Evolutionary conservation across 1,140 invertebrate species (phyloP).

Genomic region (Caenorhabditis remanei): DNA sequence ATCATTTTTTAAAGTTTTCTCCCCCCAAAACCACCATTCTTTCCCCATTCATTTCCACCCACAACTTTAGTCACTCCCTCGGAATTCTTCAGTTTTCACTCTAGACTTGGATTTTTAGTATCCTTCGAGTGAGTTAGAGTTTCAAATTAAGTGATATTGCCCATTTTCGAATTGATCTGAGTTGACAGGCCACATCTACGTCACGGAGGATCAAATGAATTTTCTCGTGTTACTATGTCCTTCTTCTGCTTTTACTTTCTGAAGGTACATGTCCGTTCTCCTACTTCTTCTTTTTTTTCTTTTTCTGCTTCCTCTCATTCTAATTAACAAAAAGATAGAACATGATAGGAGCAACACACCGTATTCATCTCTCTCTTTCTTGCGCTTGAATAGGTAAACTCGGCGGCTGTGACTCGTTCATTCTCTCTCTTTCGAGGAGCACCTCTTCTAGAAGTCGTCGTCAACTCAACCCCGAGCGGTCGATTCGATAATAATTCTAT

Average conservation of each 20-base stretch:
- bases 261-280: not conserved
- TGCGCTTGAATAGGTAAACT: slow-evolving; percentile 46
- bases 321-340: not conserved
- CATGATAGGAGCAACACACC: not conserved
- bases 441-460: not conserved
- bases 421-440: not conserved
- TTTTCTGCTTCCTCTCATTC: not conserved
- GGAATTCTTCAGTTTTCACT: not conserved
- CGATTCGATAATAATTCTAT: slow-evolving; percentile 53
- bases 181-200: slow-evolving; percentile 13
- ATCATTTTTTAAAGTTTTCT: slow-evolving; percentile 7
- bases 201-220: slow-evolving; percentile 23
- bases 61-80: not conserved
- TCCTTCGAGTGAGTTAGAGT: not conserved
- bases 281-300: not conserved
- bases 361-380: not conserved
- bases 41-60: not conserved
- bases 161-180: not conserved
- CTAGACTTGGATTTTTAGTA: not conserved
- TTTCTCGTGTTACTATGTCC: slow-evolving; percentile 6
- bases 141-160: slow-evolving; percentile 40
- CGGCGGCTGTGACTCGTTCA: slow-evolving; percentile 4
- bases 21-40: not conserved
- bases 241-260: not conserved
- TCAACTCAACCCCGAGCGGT: not conserved